Evolutionary conservation across 2,113 vertebrate species (phyloP).

Genomic region (Oxyura jamaicensis): DNA sequence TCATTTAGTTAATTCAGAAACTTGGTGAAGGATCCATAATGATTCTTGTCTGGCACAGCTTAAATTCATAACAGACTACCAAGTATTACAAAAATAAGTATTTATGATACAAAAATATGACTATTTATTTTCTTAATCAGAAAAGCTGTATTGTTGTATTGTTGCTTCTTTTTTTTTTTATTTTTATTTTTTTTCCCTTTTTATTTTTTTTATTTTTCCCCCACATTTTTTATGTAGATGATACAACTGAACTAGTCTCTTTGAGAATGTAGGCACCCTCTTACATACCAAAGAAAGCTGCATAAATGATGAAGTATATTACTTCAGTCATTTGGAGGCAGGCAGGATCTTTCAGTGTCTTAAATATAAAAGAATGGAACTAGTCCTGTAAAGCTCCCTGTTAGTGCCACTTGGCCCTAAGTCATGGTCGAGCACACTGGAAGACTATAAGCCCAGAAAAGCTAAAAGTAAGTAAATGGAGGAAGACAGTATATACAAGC

Average conservation of each 20-base stretch:
- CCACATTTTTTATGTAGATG: fast-evolving
- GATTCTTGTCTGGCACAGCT: neutral
- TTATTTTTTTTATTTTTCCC: neutral
- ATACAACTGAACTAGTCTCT: neutral
- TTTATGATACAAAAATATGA: neutral
- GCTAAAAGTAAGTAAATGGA: neutral
- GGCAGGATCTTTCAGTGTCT: neutral
- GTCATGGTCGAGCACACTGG: neutral
- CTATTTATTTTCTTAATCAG: neutral
- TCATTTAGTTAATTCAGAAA: neutral
- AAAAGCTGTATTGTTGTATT: neutral
- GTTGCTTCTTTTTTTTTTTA: neutral
- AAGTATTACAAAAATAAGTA: neutral
- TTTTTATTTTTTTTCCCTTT: too few relatives aligned
- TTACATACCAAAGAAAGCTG: neutral
- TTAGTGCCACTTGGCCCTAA: neutral
- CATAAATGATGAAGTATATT: neutral
- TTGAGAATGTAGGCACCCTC: neutral
- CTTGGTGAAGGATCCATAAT: neutral
- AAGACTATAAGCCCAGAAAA: neutral
- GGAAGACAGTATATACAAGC: neutral
- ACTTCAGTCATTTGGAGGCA: neutral
- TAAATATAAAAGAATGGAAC: neutral
- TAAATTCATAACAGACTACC: neutral
- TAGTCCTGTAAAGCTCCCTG: neutral